Conservation (phyloP, 2,888 invertebrate genomes). For the Harpalus rufipes region DNA sequence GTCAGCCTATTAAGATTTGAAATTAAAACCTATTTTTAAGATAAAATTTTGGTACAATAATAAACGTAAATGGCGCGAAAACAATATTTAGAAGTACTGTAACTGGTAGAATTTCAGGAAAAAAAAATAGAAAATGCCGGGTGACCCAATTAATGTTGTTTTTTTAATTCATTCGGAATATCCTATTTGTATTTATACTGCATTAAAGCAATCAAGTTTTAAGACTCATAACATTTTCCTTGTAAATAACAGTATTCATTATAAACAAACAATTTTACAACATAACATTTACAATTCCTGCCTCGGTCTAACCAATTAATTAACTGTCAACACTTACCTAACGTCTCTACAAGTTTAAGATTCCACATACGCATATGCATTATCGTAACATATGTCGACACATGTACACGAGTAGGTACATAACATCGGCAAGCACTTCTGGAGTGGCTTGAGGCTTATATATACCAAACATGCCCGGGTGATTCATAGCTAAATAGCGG, state of each 20-base stretch:
- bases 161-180: neutral
- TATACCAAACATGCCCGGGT: slow-evolving; percentile 11
- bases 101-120: too few species aligned
- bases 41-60: too few species aligned
- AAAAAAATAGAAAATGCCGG: too few species aligned
- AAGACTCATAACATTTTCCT: neutral
- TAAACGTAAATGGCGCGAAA: too few species aligned
- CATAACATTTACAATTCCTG: slow-evolving; percentile 6
- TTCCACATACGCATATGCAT: slow-evolving; percentile 39
- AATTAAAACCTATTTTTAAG: too few species aligned
- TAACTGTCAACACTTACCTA: slow-evolving; percentile 28
- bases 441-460: neutral
- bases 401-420: neutral
- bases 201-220: neutral
- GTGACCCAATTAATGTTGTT: too few species aligned
- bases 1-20: too few species aligned
- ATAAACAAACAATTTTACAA: slow-evolving; percentile 7
- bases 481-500: slow-evolving; percentile 44
- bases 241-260: neutral
- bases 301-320: slow-evolving; percentile 31
- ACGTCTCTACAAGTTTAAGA: neutral
- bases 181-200: neutral
- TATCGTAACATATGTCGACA: slow-evolving; percentile 57
- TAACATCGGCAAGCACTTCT: too few species aligned
- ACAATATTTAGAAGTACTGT: too few species aligned